Evolutionary conservation across 2,797 vertebrate species (phyloP).

Genomic region (Erethizon dorsatum): DNA sequence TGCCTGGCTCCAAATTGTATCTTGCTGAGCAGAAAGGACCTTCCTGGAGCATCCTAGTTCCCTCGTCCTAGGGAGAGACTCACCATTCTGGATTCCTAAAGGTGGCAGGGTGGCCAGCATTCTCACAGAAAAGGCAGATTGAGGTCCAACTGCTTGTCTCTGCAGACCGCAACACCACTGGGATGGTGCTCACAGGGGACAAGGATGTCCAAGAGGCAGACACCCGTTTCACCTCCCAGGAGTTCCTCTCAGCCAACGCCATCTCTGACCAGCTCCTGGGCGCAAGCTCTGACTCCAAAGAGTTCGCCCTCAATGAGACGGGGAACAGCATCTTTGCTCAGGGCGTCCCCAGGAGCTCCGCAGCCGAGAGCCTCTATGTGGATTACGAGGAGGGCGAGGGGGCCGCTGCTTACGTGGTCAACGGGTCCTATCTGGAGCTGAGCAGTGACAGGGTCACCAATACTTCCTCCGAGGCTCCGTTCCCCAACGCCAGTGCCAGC

Average conservation of each 20-base stretch:
- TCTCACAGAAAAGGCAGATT: background rate
- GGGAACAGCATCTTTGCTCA: conserved; percentile 93
- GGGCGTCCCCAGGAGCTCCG: conserved; percentile 89
- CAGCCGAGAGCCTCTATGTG: conserved; percentile 88
- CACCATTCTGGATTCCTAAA: background rate
- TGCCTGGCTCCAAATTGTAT: fast-evolving
- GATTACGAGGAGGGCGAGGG: conserved; percentile 92
- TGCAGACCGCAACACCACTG: conserved; percentile 93
- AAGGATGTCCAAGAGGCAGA: conserved; percentile 86
- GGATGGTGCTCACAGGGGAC: conserved; percentile 88
- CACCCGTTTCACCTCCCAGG: conserved; percentile 88
- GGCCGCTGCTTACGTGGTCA: conserved; percentile 85
- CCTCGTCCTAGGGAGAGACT: background rate
- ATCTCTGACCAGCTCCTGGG: conserved; percentile 93
- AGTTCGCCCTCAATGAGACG: conserved; percentile 93
- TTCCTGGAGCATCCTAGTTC: background rate
- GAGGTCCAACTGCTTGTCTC: background rate
- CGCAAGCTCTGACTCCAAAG: conserved; percentile 89
- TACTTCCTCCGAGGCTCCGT: conserved; percentile 90
- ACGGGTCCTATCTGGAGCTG: conserved; percentile 94
- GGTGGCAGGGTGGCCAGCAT: background rate
- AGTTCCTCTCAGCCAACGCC: conserved; percentile 92
- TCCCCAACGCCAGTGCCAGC: conserved; percentile 92
- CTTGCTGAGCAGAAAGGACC: background rate
- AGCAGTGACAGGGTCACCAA: conserved; percentile 91